phyloP scores from a whole-genome alignment of 2,113 vertebrate genomes.

The Bubo bubo region DNA sequence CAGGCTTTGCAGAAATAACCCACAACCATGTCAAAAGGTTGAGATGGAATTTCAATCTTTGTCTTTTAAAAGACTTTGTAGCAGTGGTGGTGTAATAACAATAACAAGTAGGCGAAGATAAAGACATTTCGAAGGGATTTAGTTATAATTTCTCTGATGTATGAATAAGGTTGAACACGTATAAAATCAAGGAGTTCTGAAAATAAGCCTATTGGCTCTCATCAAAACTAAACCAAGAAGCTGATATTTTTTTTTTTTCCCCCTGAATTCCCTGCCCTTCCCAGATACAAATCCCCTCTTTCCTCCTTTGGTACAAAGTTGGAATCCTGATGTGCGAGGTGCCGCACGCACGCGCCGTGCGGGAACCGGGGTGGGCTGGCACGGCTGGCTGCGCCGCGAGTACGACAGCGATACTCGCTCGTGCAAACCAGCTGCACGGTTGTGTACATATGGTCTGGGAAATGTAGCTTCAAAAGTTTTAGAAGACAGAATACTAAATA shows the following conservation, averaged over 20 bases:
- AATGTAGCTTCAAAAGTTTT: no score
- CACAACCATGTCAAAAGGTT: rapidly evolving
- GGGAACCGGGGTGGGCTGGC: rapidly evolving
- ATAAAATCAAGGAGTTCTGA: not conserved
- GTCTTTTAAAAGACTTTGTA: not conserved
- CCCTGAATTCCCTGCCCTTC: not conserved
- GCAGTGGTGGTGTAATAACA: rapidly evolving
- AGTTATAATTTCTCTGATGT: not conserved
- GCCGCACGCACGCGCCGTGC: rapidly evolving
- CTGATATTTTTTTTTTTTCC: no score
- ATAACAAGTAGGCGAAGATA: not conserved
- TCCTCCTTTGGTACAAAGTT: rapidly evolving
- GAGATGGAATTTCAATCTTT: not conserved
- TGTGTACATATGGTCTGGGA: rapidly evolving
- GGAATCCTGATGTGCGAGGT: rapidly evolving
- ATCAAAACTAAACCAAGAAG: not conserved
- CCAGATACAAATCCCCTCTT: not conserved
- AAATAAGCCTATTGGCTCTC: not conserved
- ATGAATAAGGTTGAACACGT: not conserved
- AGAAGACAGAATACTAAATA: not conserved
- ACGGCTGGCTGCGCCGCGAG: rapidly evolving
- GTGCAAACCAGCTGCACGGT: rapidly evolving
- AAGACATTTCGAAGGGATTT: not conserved
- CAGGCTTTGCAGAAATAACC: not conserved
- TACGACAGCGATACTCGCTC: rapidly evolving